Conservation (phyloP, 92 coral and sea anemone genomes). For the Blastomussa wellsi region DNA sequence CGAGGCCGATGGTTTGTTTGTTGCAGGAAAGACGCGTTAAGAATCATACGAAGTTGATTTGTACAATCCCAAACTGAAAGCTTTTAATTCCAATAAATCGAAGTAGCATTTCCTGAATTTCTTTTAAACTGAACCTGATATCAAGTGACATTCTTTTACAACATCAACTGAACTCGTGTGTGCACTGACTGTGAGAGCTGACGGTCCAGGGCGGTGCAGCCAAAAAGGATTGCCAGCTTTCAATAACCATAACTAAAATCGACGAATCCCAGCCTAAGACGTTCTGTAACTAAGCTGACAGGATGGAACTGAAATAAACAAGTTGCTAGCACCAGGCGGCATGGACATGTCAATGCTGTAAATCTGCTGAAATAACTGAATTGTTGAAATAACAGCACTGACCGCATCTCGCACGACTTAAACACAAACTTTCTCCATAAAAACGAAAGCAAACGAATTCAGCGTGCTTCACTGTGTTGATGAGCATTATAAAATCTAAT, state of each 20-base stretch:
- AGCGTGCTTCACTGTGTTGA: background rate
- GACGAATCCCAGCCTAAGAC: background rate
- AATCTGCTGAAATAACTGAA: background rate
- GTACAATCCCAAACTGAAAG: background rate
- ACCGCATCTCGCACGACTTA: constrained; percentile 8
- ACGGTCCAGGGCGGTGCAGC: background rate
- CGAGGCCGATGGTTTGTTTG: background rate
- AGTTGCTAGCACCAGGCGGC: background rate
- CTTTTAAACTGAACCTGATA: background rate
- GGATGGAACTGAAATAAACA: background rate
- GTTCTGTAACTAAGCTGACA: background rate
- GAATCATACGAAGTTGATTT: background rate
- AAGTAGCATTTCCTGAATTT: background rate
- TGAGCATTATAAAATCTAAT: background rate
- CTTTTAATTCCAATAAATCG: background rate
- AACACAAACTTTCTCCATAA: background rate
- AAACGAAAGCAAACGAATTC: background rate
- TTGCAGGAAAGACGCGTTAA: background rate
- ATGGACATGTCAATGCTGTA: background rate
- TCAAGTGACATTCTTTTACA: background rate
- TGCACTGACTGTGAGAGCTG: background rate
- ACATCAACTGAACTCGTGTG: background rate
- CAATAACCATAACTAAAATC: background rate
- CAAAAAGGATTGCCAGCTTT: background rate
- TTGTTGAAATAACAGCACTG: constrained; percentile 19